Evolutionary conservation across 2,888 invertebrate genomes (phyloP).

Genomic region (Timandra comae): DNA sequence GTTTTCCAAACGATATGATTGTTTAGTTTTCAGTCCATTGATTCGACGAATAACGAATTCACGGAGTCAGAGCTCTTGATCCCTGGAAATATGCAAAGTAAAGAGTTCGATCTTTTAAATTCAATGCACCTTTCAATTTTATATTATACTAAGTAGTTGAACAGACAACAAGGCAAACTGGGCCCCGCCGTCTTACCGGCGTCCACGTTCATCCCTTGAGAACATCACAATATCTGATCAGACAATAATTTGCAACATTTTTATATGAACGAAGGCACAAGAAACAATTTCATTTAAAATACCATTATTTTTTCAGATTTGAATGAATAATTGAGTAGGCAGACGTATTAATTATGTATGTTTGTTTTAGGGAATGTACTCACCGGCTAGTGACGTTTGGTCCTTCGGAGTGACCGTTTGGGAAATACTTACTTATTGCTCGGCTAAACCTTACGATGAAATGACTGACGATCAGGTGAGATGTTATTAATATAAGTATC

Average conservation of each 20-base stretch:
- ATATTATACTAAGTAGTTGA: too few species aligned
- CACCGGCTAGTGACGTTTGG: slow-evolving; percentile 93
- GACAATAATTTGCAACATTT: slow-evolving; percentile 1
- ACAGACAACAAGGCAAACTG: too few species aligned
- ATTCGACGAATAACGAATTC: slow-evolving; percentile 14
- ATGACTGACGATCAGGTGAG: slow-evolving; percentile 88
- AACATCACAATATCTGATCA: too few species aligned
- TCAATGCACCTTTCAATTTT: slow-evolving; percentile 6
- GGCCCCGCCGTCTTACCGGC: too few species aligned
- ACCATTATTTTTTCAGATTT: neutral
- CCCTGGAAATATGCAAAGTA: slow-evolving; percentile 15
- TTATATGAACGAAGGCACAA: too few species aligned
- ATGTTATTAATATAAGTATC: neutral
- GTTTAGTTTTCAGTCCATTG: slow-evolving; percentile 11
- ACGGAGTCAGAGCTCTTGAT: slow-evolving; percentile 14
- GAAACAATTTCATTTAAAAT: too few species aligned
- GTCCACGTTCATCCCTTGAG: too few species aligned
- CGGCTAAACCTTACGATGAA: slow-evolving; percentile 87
- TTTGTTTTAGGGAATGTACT: slow-evolving; percentile 85
- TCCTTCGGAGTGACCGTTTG: slow-evolving; percentile 93
- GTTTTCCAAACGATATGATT: slow-evolving; percentile 4
- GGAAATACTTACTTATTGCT: slow-evolving; percentile 90
- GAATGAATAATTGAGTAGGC: neutral
- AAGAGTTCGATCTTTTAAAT: slow-evolving; percentile 7
- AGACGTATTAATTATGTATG: neutral